A percentile compares a stretch with the other conserved stretches of the same genome.
phyloP scores from a whole-genome alignment of 2,113 vertebrate genomes.

The Danio rerio region GRCz12tu NC_133183.1:59763501-59764000 shows the following conservation, averaged over 20 bases:
- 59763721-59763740: background rate
- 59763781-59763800: background rate
- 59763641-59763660: too few species aligned
- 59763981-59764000: background rate
- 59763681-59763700: background rate
- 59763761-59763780: background rate
- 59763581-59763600: background rate
- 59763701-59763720: background rate
- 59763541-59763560: background rate
- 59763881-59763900: background rate
- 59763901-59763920: background rate
- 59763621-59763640: background rate
- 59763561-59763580: background rate
- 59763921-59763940: background rate
- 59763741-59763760: background rate
- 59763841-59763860: background rate
- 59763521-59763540: slow-evolving; percentile 43
- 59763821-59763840: background rate
- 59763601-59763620: background rate
- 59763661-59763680: background rate
- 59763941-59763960: background rate
- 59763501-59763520: slow-evolving; percentile 34
- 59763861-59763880: background rate
- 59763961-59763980: background rate
- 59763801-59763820: background rate